Evolutionary conservation across 2,113 vertebrate genomes (phyloP).

Genomic region (Tragelaphus imberbis): DNA sequence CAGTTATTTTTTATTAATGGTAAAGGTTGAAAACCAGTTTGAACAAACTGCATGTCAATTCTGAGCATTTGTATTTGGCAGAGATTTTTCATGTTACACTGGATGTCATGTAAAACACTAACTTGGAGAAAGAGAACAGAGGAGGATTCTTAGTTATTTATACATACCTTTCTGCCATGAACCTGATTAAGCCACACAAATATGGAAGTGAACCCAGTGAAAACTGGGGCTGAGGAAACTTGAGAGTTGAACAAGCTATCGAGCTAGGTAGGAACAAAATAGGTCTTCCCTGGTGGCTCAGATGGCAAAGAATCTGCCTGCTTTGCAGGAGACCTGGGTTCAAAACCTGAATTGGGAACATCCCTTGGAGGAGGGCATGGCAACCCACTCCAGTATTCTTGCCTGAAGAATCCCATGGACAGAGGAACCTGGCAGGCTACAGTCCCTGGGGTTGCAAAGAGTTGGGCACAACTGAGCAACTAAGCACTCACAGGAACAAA

Average conservation of each 20-base stretch:
- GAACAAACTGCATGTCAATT: not conserved
- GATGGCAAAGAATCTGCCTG: not conserved
- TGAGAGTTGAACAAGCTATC: not conserved
- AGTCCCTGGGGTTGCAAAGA: not conserved
- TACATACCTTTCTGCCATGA: not conserved
- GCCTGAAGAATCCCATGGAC: not conserved
- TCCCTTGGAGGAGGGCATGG: not conserved
- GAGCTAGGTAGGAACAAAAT: not conserved
- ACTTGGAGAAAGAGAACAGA: not conserved
- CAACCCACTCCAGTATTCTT: not conserved
- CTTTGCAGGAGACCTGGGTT: not conserved
- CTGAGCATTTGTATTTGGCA: not conserved
- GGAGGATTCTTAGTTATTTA: not conserved
- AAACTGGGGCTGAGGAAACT: not conserved
- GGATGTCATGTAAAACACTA: not conserved
- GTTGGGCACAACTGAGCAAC: not conserved
- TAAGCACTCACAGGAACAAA: not conserved
- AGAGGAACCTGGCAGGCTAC: not conserved
- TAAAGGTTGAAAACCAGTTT: not conserved
- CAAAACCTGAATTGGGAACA: not conserved
- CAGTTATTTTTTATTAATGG: not conserved
- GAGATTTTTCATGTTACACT: not conserved
- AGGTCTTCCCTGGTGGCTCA: not conserved
- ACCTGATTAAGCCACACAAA: not conserved
- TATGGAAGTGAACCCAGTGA: not conserved